Evolutionary conservation across 2,888 invertebrate species (phyloP).

Genomic region (Drosophila acutilabella): DNA sequence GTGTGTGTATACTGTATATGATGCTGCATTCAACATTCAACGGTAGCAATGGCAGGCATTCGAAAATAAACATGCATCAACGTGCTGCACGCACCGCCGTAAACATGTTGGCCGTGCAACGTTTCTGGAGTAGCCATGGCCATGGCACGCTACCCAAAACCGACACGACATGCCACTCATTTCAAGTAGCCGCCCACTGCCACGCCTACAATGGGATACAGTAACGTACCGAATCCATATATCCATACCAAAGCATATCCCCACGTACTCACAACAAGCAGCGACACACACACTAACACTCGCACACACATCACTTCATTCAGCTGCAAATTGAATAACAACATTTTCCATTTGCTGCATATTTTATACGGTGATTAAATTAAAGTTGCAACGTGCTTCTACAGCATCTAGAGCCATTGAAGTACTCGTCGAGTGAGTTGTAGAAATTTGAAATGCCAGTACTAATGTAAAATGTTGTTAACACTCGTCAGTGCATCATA

Average conservation of each 20-base stretch:
- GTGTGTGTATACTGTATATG: constrained; percentile 3
- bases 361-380: constrained; percentile 76
- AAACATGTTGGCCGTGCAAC: constrained; percentile 66
- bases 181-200: constrained; percentile 56
- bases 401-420: constrained; percentile 20
- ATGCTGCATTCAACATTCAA: constrained; percentile 52
- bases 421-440: constrained; percentile 21
- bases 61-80: constrained; percentile 72
- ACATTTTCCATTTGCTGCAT: constrained; percentile 78
- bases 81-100: constrained; percentile 69
- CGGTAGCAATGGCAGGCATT: constrained; percentile 27
- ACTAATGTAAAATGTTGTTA: constrained; percentile 39
- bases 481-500: constrained; percentile 12
- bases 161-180: constrained; percentile 71
- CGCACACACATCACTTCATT: constrained; percentile 68
- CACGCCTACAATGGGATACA: constrained; percentile 18
- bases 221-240: constrained; percentile 8
- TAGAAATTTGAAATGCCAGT: constrained; percentile 23
- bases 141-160: constrained; percentile 59
- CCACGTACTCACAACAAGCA: constrained; percentile 11
- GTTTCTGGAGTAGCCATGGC: constrained; percentile 53
- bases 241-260: constrained; percentile 5
- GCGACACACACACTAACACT: constrained; percentile 1
- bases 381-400: constrained; percentile 66
- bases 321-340: constrained; percentile 78